A percentile compares a stretch with the other conserved stretches of the same genome.
phyloP scores from a whole-genome alignment of 1,140 invertebrate genomes.

The Cephus cinctus region DNA sequence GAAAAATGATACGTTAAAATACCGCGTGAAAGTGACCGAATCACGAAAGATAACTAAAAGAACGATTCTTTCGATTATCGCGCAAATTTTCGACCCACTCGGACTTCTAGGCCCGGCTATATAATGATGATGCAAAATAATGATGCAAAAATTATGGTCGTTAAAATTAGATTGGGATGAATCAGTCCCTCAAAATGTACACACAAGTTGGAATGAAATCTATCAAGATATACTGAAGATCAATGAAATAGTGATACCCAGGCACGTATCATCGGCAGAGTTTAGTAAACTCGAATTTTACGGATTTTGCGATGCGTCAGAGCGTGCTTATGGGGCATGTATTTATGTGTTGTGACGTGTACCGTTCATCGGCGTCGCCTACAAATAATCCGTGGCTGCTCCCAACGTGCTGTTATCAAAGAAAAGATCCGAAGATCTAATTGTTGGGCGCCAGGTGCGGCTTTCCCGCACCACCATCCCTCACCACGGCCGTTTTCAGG shows the following conservation, averaged over 20 bases:
- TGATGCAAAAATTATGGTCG: slow-evolving; percentile 40
- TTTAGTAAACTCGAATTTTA: slow-evolving; percentile 10
- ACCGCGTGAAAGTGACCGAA: slow-evolving; percentile 10
- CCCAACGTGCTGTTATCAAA: too few relatives aligned
- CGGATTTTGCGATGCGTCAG: slow-evolving; percentile 22
- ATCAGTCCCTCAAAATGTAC: slow-evolving; percentile 21
- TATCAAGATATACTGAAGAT: neutral
- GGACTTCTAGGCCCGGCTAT: slow-evolving; percentile 16
- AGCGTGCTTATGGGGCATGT: slow-evolving; percentile 11
- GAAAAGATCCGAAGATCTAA: too few relatives aligned
- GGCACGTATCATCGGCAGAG: neutral
- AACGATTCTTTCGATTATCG: slow-evolving; percentile 16
- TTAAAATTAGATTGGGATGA: slow-evolving; percentile 40
- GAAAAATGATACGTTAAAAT: slow-evolving; percentile 19
- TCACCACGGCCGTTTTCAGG: too few relatives aligned
- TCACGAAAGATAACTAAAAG: slow-evolving; percentile 17
- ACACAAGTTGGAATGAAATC: slow-evolving; percentile 4
- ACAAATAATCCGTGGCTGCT: too few relatives aligned
- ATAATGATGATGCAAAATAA: slow-evolving; percentile 34
- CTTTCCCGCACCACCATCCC: too few relatives aligned
- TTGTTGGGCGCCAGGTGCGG: too few relatives aligned
- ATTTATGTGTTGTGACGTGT: neutral
- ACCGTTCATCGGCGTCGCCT: too few relatives aligned
- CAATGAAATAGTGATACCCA: slow-evolving; percentile 3
- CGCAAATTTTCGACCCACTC: slow-evolving; percentile 24